These are phyloP conservation scores for Drosophila austrosaltans DNA, from an alignment of 2,888 invertebrate genomes.

Conservation along the genomic window DNA sequence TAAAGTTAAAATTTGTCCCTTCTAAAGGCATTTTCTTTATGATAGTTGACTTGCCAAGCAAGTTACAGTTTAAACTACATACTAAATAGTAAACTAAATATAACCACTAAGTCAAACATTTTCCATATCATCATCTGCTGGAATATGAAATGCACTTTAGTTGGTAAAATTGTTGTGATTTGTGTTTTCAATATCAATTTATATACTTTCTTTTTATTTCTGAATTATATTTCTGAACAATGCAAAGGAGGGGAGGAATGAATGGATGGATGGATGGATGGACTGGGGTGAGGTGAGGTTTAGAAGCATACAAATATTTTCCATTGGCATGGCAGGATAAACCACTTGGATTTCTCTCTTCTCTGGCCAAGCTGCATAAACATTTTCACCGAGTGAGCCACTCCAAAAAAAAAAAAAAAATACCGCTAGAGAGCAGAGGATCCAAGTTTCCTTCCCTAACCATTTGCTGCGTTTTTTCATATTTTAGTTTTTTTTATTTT, in stretches of 20 bases:
- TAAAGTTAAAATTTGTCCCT: too few relatives aligned
- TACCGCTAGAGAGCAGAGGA: constrained; percentile 19
- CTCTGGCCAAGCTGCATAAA: constrained; percentile 54
- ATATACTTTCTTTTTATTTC: constrained; percentile 6
- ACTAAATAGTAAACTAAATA: too few relatives aligned
- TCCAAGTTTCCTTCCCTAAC: constrained; percentile 2
- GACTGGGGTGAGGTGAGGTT: too few relatives aligned
- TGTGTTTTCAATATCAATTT: constrained; percentile 30
- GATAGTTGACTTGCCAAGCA: too few relatives aligned
- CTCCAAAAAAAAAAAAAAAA: constrained; percentile 31
- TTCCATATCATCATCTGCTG: too few relatives aligned
- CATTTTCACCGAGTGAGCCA: constrained; percentile 49
- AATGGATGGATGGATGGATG: too few relatives aligned
- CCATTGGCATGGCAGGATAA: constrained; percentile 41
- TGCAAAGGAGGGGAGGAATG: background rate
- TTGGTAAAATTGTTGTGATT: background rate
- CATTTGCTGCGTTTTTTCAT: background rate
- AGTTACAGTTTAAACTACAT: too few relatives aligned
- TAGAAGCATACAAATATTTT: constrained; percentile 15
- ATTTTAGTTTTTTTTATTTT: constrained; percentile 7
- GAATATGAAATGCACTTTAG: too few relatives aligned
- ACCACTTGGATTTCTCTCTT: constrained; percentile 35
- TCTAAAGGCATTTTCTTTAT: too few relatives aligned
- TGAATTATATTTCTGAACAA: constrained; percentile 18
- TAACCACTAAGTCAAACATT: too few relatives aligned